phyloP scores from a whole-genome alignment of 2,113 vertebrate genomes.

The Pelobates fuscus region DNA sequence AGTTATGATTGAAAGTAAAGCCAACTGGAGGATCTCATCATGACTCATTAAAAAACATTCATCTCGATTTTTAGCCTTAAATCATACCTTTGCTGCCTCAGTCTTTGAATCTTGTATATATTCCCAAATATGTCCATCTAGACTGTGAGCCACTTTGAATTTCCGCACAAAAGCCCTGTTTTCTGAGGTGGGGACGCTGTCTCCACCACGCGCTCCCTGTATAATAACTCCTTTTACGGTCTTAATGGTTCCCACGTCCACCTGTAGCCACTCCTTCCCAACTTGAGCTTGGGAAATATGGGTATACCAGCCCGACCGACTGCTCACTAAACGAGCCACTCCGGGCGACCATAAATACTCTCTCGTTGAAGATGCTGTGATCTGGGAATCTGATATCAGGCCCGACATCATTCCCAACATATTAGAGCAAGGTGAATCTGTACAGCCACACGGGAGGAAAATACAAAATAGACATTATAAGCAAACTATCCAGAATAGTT shows the following conservation, averaged over 20 bases:
- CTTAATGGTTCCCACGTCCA: slow-evolving; percentile 85
- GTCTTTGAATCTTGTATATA: slow-evolving; percentile 86
- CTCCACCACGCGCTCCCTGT: slow-evolving; percentile 90
- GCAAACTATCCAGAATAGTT: too few relatives aligned
- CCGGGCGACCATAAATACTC: slow-evolving; percentile 92
- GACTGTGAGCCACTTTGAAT: slow-evolving; percentile 91
- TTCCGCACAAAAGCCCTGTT: slow-evolving; percentile 93
- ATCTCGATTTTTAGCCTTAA: too few relatives aligned
- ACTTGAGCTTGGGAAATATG: slow-evolving; percentile 82
- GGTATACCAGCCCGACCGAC: slow-evolving; percentile 93
- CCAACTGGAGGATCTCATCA: too few relatives aligned
- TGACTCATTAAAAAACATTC: too few relatives aligned
- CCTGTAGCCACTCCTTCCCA: slow-evolving; percentile 94
- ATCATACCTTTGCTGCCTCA: slow-evolving; percentile 87
- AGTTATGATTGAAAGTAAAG: too few relatives aligned
- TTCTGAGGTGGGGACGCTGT: slow-evolving; percentile 82
- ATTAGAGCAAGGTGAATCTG: slow-evolving; percentile 92
- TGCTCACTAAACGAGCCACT: slow-evolving; percentile 88
- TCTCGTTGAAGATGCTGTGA: slow-evolving; percentile 89
- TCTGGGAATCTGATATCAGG: slow-evolving; percentile 88
- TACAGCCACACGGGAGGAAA: slow-evolving; percentile 31
- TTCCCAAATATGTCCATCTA: slow-evolving; percentile 90
- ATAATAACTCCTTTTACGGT: slow-evolving; percentile 89
- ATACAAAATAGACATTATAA: neutral
- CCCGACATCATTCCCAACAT: slow-evolving; percentile 95